A percentile compares a stretch with the other conserved stretches of the same genome.
Conservation (phyloP, 1,140 invertebrate genomes). For the Trypoxylus dichotomus region DNA sequence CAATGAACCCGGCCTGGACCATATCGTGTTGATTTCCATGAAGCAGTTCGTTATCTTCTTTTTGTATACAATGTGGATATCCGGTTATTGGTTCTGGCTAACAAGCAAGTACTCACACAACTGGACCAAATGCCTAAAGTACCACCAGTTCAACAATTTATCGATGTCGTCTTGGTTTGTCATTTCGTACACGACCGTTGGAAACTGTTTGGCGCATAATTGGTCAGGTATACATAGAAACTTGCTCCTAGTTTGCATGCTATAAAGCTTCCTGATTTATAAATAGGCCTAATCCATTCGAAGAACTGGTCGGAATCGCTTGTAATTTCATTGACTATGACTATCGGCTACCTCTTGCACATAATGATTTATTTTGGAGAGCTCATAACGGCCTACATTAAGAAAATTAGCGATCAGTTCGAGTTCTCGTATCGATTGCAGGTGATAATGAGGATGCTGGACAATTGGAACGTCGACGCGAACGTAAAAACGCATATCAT, state of each 20-base stretch:
- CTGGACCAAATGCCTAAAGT: not conserved
- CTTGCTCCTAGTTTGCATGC: too few relatives aligned
- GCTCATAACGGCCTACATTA: constrained; percentile 22
- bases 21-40: not conserved
- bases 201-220: constrained; percentile 1
- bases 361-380: constrained; percentile 11
- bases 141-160: constrained; percentile 2
- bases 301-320: not conserved
- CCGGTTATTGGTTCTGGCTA: not conserved
- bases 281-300: not conserved
- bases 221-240: constrained; percentile 27
- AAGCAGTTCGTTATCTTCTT: not conserved
- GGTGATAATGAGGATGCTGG: constrained; percentile 10
- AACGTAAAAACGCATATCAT: not conserved
- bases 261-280: too few relatives aligned
- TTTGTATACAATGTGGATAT: not conserved
- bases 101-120: not conserved
- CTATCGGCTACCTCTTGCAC: constrained; percentile 1
- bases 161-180: not conserved
- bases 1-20: constrained; percentile 21
- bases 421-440: constrained; percentile 11
- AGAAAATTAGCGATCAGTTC: constrained; percentile 20
- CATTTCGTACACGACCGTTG: not conserved
- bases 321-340: not conserved
- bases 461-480: not conserved